Conservation (phyloP, 1,140 invertebrate genomes). For the Meteorus sp. region DNA sequence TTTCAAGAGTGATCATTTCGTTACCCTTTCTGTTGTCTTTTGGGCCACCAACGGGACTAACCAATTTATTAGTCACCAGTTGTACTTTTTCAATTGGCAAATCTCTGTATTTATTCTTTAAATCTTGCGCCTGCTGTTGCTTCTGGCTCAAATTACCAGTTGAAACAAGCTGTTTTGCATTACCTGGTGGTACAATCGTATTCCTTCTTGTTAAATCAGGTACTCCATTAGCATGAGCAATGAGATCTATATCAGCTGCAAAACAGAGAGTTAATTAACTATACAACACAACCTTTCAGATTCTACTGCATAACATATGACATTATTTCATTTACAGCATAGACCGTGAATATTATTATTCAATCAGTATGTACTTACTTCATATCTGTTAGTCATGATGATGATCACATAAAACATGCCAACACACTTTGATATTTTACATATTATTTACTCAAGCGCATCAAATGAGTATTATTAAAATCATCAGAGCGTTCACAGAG, state of each 20-base stretch:
- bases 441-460: constrained; percentile 28
- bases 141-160: background rate
- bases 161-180: constrained; percentile 43
- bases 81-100: constrained; percentile 18
- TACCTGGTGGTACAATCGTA: constrained; percentile 50
- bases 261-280: constrained; percentile 18
- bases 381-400: constrained; percentile 28
- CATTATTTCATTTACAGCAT: background rate
- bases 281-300: background rate
- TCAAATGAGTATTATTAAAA: constrained; percentile 18
- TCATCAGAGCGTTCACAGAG: background rate
- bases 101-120: constrained; percentile 39
- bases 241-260: constrained; percentile 25
- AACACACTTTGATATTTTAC: no score
- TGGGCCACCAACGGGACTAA: background rate
- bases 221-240: constrained; percentile 29
- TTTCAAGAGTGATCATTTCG: no score
- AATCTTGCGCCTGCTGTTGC: constrained; percentile 35
- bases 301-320: background rate
- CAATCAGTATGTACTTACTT: constrained; percentile 10
- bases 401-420: constrained; percentile 30
- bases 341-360: background rate
- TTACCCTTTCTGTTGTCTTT: no score
- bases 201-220: constrained; percentile 49
- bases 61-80: background rate